A percentile compares a stretch with the other conserved stretches of the same genome.
Conservation (phyloP, 2,888 invertebrate genomes). For the Dryobota labecula region DNA sequence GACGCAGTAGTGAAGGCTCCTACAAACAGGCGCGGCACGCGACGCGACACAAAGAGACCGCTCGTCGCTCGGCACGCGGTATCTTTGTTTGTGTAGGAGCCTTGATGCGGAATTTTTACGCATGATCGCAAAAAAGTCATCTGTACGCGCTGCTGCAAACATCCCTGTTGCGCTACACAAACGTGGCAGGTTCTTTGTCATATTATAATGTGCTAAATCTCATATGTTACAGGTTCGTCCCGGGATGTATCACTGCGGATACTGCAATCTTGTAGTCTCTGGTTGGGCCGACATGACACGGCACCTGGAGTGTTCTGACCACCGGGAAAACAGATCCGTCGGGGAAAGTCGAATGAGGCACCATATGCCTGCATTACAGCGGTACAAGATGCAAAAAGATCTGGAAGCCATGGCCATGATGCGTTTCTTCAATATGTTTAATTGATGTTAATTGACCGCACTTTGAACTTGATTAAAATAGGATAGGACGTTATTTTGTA, state of each 20-base stretch:
- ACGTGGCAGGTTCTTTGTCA: neutral
- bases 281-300: conserved; percentile 59
- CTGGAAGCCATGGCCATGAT: conserved; percentile 1
- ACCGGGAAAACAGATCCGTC: conserved; percentile 15
- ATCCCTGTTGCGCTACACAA: too few relatives aligned
- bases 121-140: too few relatives aligned
- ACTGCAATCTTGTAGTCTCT: conserved; percentile 68
- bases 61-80: too few relatives aligned
- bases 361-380: conserved; percentile 30
- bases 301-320: conserved; percentile 68
- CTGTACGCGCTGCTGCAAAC: too few relatives aligned
- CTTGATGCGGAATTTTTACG: too few relatives aligned
- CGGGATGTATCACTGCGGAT: conserved; percentile 75
- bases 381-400: neutral
- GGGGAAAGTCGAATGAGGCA: conserved; percentile 31
- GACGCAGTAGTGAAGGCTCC: too few relatives aligned
- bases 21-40: too few relatives aligned
- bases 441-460: neutral
- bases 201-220: neutral
- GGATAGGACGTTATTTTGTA: neutral
- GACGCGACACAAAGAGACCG: too few relatives aligned
- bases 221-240: conserved; percentile 45
- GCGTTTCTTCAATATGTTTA: neutral
- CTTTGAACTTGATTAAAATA: neutral
- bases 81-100: too few relatives aligned